Evolutionary conservation across 2,888 invertebrate species (phyloP), one percentile per base, ranked within the genome.

Genomic region (Dusona sp.): DNA sequence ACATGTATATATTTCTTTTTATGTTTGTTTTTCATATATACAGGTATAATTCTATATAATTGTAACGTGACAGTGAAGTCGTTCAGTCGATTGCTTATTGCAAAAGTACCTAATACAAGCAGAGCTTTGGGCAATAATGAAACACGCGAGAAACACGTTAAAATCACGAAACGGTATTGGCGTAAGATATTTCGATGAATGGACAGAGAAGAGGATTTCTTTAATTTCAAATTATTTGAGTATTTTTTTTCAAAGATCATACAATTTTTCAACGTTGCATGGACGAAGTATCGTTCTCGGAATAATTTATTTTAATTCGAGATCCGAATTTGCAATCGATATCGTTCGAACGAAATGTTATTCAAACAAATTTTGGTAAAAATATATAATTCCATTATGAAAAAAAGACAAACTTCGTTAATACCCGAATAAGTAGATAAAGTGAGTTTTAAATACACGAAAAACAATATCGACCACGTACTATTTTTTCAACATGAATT

Each of bases 51-150:
- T 84, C 74, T 87, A 79, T 61, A 57, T 79, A 64, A 77, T 72
- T 86, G 83, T 82, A 84, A 84, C 79, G 77, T 85, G 86, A 88
- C 84, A 84, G 84, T 88, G 83, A 70, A 87, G 74, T 84, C 80
- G 73, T 78, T 86, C 86, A 85, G 84, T 88, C 77, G 48, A 86
- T 80, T 85, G 81, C 84, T 86, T 72, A 87, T 86, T 81, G 77
- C 83, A 81, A 86, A 86, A 84, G 80, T 86, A 84, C 80, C 68
- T 51, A 67, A 67, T 8, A 19, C 67, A 83, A 86, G 83, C 74
- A 70, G 82, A 65, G 78, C 67, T 67, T 42, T 38, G 67, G 29
- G 51, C 38, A 45, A 70, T 9, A 45, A 36, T 61, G 13, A 57
- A 70, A 80, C 25, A 11, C 22, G n/a, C 29, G n/a, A 68, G 68